A percentile compares a stretch with the other conserved stretches of the same genome.
Conservation (phyloP, 1,140 invertebrate genomes). For the Euura lappo region DNA sequence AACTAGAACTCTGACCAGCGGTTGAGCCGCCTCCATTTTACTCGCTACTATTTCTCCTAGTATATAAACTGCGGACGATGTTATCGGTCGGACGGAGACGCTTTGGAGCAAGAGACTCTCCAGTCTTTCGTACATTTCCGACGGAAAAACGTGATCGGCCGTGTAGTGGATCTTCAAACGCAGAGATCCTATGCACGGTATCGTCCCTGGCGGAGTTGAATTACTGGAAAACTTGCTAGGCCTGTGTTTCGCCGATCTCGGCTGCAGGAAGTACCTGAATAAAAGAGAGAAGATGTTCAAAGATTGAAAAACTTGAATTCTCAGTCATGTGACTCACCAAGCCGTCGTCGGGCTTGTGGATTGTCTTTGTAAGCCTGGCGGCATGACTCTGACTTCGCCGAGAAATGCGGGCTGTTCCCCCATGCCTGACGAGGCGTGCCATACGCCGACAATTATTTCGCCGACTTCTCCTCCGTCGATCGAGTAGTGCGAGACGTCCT, state of each 20-base stretch:
- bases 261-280: constrained; percentile 83
- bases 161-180: constrained; percentile 87
- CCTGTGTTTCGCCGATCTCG: constrained; percentile 68
- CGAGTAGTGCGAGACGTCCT: constrained; percentile 54
- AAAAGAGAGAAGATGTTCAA: too few relatives aligned
- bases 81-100: constrained; percentile 78
- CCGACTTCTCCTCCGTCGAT: constrained; percentile 67
- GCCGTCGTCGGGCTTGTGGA: constrained; percentile 64
- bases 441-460: constrained; percentile 80
- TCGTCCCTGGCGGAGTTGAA: constrained; percentile 72
- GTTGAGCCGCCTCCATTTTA: constrained; percentile 87
- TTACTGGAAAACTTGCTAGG: constrained; percentile 67
- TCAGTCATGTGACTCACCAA: constrained; percentile 53
- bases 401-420: constrained; percentile 79
- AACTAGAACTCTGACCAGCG: constrained; percentile 82
- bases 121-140: constrained; percentile 78
- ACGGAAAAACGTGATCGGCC: constrained; percentile 86
- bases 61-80: constrained; percentile 83
- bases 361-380: constrained; percentile 72
- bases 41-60: constrained; percentile 85
- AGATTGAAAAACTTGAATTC: too few relatives aligned
- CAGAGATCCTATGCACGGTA: constrained; percentile 78
- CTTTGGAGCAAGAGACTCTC: constrained; percentile 78
- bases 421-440: constrained; percentile 82
- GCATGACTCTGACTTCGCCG: constrained; percentile 82